Evolutionary conservation across 2,113 vertebrate genomes (phyloP).

Genomic region (Spea multiplicata): DNA sequence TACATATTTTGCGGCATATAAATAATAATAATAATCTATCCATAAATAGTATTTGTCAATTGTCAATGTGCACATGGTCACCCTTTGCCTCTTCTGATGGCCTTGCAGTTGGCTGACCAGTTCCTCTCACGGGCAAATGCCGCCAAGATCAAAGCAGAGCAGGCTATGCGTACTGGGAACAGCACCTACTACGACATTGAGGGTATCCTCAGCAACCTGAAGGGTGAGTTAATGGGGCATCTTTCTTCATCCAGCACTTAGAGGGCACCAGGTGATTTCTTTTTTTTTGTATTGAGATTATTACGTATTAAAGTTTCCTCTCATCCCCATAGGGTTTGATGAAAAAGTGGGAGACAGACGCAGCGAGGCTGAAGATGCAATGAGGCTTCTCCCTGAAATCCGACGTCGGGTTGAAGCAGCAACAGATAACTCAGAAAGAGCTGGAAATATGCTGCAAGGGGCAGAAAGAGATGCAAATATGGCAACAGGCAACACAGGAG

Average conservation of each 20-base stretch:
- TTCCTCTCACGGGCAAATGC: slow-evolving; percentile 73
- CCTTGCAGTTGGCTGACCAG: slow-evolving; percentile 65
- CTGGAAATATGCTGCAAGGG: slow-evolving; percentile 56
- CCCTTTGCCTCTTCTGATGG: slow-evolving; percentile 6
- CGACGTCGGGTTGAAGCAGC: slow-evolving; percentile 69
- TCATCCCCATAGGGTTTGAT: slow-evolving; percentile 75
- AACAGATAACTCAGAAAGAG: slow-evolving; percentile 59
- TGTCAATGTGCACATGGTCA: not conserved
- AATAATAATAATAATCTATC: too few species aligned
- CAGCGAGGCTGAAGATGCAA: slow-evolving; percentile 70
- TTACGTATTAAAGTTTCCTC: not conserved
- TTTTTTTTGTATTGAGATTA: not conserved
- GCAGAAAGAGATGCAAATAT: slow-evolving; percentile 55
- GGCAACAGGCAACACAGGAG: slow-evolving; percentile 47
- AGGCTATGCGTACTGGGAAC: slow-evolving; percentile 70
- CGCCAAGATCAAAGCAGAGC: slow-evolving; percentile 71
- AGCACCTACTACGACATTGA: slow-evolving; percentile 75
- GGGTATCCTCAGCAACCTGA: slow-evolving; percentile 73
- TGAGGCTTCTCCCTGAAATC: slow-evolving; percentile 74
- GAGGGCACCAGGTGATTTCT: not conserved
- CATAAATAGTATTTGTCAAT: too few species aligned
- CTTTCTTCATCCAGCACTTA: not conserved
- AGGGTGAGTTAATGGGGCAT: slow-evolving; percentile 63
- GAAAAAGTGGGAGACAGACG: slow-evolving; percentile 69
- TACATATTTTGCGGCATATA: too few species aligned